Percentiles rank a stretch among this genome's conserved stretches.
Conservation (phyloP, 2,888 invertebrate genomes). For the Melikaiella ostensackeni region DNA sequence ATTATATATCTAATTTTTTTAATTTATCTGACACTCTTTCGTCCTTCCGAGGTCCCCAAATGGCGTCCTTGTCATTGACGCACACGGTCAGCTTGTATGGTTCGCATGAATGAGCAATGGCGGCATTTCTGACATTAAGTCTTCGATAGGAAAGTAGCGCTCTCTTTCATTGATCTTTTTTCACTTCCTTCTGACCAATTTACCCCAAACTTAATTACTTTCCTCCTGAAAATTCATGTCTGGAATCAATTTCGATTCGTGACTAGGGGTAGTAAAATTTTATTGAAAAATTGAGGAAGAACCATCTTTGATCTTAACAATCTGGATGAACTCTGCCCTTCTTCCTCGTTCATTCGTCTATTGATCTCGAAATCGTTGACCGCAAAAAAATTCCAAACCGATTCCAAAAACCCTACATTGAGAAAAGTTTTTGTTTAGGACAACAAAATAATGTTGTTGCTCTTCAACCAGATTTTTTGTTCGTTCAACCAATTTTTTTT, state of each 20-base stretch:
- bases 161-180: constrained; percentile 63
- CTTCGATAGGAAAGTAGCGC: constrained; percentile 52
- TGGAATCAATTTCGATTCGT: background rate
- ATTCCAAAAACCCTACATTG: background rate
- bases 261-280: background rate
- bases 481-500: too few relatives aligned
- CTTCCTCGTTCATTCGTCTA: constrained; percentile 23
- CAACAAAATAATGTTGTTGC: too few relatives aligned
- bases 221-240: background rate
- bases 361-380: constrained; percentile 24
- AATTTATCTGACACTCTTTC: background rate
- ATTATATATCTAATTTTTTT: background rate
- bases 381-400: constrained; percentile 42
- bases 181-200: background rate
- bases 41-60: constrained; percentile 16
- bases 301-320: background rate
- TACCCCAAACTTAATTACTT: background rate
- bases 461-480: too few relatives aligned
- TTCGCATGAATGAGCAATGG: constrained; percentile 68
- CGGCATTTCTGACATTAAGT: constrained; percentile 59
- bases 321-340: constrained; percentile 11
- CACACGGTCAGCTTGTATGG: constrained; percentile 36
- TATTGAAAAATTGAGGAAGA: background rate
- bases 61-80: constrained; percentile 43
- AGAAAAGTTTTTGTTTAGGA: too few relatives aligned